Percentiles rank a stretch among this genome's conserved stretches.
These are phyloP conservation scores for Phengaris arion DNA, from an alignment of 2,888 invertebrate species.

Conservation along the genomic window DNA sequence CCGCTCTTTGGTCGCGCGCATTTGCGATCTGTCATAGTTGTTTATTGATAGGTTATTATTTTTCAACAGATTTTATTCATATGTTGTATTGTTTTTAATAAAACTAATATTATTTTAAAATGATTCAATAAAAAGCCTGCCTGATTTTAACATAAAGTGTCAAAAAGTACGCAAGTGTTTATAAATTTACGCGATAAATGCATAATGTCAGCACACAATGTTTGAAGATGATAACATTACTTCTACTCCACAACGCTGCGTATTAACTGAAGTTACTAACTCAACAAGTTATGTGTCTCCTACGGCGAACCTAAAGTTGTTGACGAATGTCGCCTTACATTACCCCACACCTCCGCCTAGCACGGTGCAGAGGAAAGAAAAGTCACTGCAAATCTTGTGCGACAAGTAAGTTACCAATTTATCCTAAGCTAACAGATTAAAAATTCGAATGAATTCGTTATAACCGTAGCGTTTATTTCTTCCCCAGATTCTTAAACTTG, in stretches of 20 bases:
- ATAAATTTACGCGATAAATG: constrained; percentile 54
- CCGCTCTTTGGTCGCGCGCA: constrained; percentile 62
- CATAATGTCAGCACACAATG: constrained; percentile 76
- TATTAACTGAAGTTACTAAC: constrained; percentile 78
- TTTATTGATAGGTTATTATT: constrained; percentile 67
- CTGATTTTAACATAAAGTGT: constrained; percentile 58
- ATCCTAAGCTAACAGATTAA: no score
- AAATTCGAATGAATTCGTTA: neutral
- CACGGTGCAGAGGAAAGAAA: constrained; percentile 77
- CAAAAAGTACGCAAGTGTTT: constrained; percentile 74
- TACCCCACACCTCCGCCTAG: constrained; percentile 76
- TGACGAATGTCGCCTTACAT: constrained; percentile 82
- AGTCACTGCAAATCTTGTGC: constrained; percentile 80
- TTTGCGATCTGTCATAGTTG: constrained; percentile 64
- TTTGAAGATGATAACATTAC: constrained; percentile 76
- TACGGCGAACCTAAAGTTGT: constrained; percentile 83
- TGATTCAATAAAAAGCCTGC: constrained; percentile 51
- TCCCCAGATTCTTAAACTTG: constrained; percentile 75
- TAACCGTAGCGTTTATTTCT: neutral
- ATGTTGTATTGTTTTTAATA: constrained; percentile 32
- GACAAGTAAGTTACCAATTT: constrained; percentile 68
- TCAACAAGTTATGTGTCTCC: constrained; percentile 80
- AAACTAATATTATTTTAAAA: constrained; percentile 31
- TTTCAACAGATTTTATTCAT: constrained; percentile 33
- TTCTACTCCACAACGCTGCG: constrained; percentile 76